Percentiles rank a stretch among this genome's conserved stretches.
phyloP scores from a whole-genome alignment of 2,888 invertebrate genomes.

The Clitarchus hookeri region DNA sequence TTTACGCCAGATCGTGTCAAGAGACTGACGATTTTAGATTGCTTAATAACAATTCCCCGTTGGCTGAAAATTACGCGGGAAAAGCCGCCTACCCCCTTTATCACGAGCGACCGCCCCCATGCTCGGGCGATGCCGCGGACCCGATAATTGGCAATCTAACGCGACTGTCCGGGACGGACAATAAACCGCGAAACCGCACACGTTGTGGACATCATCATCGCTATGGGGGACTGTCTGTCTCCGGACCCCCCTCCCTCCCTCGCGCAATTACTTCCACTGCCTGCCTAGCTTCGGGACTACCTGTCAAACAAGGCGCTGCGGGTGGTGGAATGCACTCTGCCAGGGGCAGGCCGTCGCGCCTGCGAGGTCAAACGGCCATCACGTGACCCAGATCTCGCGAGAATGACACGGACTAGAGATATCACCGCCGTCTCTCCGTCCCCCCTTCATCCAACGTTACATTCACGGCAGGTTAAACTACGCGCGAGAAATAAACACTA shows the following conservation, averaged over 20 bases:
- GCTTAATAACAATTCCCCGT: background rate
- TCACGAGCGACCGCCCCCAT: background rate
- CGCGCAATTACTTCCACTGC: background rate
- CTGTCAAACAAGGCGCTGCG: background rate
- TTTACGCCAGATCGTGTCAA: background rate
- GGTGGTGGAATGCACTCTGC: background rate
- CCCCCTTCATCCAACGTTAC: too few species aligned
- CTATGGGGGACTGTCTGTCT: background rate
- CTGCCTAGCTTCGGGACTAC: background rate
- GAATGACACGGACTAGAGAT: too few species aligned
- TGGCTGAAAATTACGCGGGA: background rate
- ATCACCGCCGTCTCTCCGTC: too few species aligned
- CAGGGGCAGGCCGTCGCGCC: background rate
- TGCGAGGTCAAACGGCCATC: background rate
- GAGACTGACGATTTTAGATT: background rate
- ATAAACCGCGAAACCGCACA: background rate
- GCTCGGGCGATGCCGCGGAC: too few species aligned
- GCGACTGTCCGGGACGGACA: background rate
- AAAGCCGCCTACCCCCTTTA: background rate
- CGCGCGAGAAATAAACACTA: too few species aligned
- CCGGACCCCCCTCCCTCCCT: background rate
- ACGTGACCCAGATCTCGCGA: background rate
- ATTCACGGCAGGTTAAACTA: too few species aligned
- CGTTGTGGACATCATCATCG: background rate
- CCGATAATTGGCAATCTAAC: conserved; percentile 14